These are phyloP conservation scores for Anguilla anguilla DNA, from an alignment of 2,797 vertebrate species.

Conservation along the genomic window DNA sequence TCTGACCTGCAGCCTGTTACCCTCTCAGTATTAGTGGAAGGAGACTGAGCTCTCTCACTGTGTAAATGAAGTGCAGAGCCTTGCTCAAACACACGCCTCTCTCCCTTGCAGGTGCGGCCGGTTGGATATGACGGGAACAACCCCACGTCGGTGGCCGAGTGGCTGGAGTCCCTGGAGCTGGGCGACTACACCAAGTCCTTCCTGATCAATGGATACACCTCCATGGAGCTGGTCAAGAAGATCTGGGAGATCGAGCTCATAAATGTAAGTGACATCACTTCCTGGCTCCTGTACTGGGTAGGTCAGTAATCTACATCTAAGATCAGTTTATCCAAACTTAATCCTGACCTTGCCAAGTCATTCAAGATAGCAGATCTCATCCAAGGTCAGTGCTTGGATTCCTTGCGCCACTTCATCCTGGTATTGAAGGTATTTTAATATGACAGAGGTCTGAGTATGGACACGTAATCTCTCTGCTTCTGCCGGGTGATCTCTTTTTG, in stretches of 20 bases:
- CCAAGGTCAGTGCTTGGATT: no score
- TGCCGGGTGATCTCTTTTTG: neutral
- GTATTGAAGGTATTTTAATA: neutral
- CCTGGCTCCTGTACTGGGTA: neutral
- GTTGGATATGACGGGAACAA: slow-evolving; percentile 92
- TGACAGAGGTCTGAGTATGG: neutral
- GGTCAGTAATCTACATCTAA: neutral
- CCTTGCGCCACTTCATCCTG: neutral
- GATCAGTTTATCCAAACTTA: neutral
- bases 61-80: neutral
- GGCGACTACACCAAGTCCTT: slow-evolving; percentile 98
- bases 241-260: slow-evolving; percentile 99
- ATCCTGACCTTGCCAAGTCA: neutral
- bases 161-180: slow-evolving; percentile 95
- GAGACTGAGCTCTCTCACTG: no score
- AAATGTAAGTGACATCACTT: slow-evolving; percentile 81
- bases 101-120: slow-evolving; percentile 82
- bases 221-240: slow-evolving; percentile 98
- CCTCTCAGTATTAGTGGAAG: no score
- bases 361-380: neutral
- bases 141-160: slow-evolving; percentile 93
- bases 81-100: neutral
- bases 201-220: slow-evolving; percentile 96
- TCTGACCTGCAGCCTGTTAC: slow-evolving; percentile 17
- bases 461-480: neutral